Evolutionary conservation across 2,888 invertebrate genomes (phyloP).

Genomic region (Latheticus oryzae): DNA sequence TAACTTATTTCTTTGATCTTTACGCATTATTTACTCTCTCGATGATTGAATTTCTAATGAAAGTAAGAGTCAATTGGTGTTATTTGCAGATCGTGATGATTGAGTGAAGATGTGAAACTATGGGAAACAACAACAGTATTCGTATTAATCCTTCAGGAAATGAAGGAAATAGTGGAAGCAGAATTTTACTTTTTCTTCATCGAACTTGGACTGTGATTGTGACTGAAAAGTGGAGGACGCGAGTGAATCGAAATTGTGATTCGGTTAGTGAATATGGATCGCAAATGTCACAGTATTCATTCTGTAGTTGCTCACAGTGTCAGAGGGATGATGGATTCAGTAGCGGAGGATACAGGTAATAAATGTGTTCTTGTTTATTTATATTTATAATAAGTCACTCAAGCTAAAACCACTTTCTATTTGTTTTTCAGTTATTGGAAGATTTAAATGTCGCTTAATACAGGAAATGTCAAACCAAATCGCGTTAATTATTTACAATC

Average conservation of each 20-base stretch:
- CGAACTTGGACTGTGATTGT: conserved; percentile 62
- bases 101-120: conserved; percentile 25
- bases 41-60: conserved; percentile 31
- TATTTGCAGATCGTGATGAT: conserved; percentile 2
- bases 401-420: too few species aligned
- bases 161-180: conserved; percentile 45
- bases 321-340: conserved; percentile 56
- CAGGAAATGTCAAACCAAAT: too few species aligned
- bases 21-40: conserved; percentile 18
- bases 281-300: conserved; percentile 58
- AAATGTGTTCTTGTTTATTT: too few species aligned
- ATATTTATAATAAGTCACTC: too few species aligned
- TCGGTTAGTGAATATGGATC: conserved; percentile 53
- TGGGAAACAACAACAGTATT: conserved; percentile 22
- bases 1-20: conserved; percentile 8
- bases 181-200: conserved; percentile 59
- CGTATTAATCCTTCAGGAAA: not conserved
- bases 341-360: conserved; percentile 49
- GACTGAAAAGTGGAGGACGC: conserved; percentile 54
- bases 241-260: conserved; percentile 37
- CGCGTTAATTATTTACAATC: too few species aligned
- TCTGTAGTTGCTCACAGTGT: conserved; percentile 62
- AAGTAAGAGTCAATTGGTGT: conserved; percentile 19
- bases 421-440: too few species aligned
- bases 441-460: too few species aligned